These are phyloP conservation scores for Salticus scenicus DNA, from an alignment of 2,888 invertebrate species.

Conservation along the genomic window DNA sequence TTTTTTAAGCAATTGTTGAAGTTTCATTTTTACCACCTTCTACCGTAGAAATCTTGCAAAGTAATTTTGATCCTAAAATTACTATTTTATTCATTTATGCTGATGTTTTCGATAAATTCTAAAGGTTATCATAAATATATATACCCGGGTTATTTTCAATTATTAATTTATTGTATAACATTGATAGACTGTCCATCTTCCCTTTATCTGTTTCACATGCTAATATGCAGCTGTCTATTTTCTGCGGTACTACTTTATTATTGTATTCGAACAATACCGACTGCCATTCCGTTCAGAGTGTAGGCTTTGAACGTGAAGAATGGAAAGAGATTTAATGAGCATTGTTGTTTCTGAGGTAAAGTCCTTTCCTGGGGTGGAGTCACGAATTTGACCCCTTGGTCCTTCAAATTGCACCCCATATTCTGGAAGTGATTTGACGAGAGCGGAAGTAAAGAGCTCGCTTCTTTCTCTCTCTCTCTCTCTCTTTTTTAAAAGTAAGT, in stretches of 20 bases:
- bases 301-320: conserved; percentile 33
- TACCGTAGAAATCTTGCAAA: no score
- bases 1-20: no score
- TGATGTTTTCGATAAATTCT: no score
- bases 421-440: conserved; percentile 27
- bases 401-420: conserved; percentile 48
- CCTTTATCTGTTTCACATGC: background rate
- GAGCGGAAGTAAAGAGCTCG: conserved; percentile 36
- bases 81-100: no score
- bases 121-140: no score
- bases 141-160: no score
- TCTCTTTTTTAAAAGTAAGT: background rate
- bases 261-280: conserved; percentile 37
- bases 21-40: no score
- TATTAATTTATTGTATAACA: background rate
- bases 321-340: conserved; percentile 54
- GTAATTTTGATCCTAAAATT: no score
- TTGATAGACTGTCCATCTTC: background rate
- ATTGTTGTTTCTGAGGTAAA: conserved; percentile 49
- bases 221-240: conserved; percentile 13
- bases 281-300: conserved; percentile 29
- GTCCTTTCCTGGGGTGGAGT: conserved; percentile 42
- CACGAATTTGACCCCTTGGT: conserved; percentile 61
- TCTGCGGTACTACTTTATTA: background rate
- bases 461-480: background rate